Conservation (phyloP, 2,113 vertebrate genomes). For the Acrocephalus kingi region DNA sequence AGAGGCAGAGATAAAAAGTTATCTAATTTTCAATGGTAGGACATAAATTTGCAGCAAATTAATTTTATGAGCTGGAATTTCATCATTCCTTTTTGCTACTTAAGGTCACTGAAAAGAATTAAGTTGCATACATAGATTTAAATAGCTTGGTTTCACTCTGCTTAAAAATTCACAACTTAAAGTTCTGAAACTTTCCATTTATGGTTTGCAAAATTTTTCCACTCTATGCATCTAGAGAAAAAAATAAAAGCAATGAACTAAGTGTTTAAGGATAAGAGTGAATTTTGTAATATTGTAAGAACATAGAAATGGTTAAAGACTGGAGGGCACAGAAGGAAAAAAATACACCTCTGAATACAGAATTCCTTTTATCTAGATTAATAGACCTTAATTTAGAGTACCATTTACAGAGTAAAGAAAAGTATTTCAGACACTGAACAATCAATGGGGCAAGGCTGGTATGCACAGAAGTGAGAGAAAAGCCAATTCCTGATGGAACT, state of each 20-base stretch:
- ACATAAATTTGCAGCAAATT: neutral
- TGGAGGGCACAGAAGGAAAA: accelerated
- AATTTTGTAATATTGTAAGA: neutral
- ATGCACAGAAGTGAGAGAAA: neutral
- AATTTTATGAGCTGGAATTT: neutral
- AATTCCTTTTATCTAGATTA: neutral
- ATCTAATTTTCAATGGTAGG: neutral
- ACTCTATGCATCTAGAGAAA: neutral
- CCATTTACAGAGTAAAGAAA: neutral
- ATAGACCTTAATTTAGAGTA: neutral
- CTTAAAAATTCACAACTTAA: neutral
- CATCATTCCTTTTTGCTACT: neutral
- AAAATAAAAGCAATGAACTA: neutral
- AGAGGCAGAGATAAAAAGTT: no score
- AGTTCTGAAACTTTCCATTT: neutral
- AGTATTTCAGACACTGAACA: neutral
- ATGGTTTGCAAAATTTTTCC: neutral
- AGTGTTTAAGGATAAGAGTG: neutral
- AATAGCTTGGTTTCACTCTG: neutral
- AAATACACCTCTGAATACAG: neutral
- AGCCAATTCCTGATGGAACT: neutral
- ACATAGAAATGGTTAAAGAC: neutral
- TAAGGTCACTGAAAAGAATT: neutral
- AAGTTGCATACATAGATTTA: neutral
- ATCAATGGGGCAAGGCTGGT: neutral